These are phyloP conservation scores for Eutolmus rufibarbis DNA, from an alignment of 2,888 invertebrate species.

Conservation along the genomic window DNA sequence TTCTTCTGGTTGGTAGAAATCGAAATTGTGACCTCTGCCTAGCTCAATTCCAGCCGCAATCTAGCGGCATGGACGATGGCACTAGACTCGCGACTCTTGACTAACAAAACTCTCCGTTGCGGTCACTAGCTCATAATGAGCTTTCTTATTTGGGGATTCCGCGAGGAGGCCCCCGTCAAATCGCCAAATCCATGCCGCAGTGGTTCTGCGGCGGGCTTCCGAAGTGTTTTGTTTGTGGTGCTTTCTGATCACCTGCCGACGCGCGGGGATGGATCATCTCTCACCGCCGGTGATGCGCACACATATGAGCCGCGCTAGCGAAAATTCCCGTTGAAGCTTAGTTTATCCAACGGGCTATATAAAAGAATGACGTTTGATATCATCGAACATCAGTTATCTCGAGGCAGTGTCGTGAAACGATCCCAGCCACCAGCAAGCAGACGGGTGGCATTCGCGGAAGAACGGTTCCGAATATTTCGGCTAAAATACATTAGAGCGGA, in stretches of 20 bases:
- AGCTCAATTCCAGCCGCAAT: not conserved
- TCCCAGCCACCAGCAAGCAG: not conserved
- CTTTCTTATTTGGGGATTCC: constrained; percentile 37
- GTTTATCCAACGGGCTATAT: constrained; percentile 53
- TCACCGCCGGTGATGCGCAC: not conserved
- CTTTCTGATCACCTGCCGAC: constrained; percentile 17
- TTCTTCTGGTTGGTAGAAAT: constrained; percentile 45
- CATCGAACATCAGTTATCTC: constrained; percentile 66
- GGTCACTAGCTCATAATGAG: not conserved
- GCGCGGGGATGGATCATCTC: not conserved
- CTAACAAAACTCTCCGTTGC: not conserved
- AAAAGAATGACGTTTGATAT: constrained; percentile 61
- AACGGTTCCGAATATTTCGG: constrained; percentile 59
- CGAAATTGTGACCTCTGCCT: constrained; percentile 49
- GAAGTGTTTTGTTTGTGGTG: not conserved
- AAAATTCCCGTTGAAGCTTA: constrained; percentile 40
- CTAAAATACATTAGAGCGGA: constrained; percentile 14
- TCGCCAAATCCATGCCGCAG: not conserved
- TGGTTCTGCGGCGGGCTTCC: not conserved
- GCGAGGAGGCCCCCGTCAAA: not conserved
- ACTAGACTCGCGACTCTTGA: not conserved
- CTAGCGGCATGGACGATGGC: not conserved
- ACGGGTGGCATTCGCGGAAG: constrained; percentile 12
- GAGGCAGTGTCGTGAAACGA: constrained; percentile 52
- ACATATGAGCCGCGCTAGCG: constrained; percentile 13